Evolutionary conservation across 1,140 invertebrate species (phyloP), one percentile per base, ranked within the genome.

Genomic region (Brachystomella parvula): DNA sequence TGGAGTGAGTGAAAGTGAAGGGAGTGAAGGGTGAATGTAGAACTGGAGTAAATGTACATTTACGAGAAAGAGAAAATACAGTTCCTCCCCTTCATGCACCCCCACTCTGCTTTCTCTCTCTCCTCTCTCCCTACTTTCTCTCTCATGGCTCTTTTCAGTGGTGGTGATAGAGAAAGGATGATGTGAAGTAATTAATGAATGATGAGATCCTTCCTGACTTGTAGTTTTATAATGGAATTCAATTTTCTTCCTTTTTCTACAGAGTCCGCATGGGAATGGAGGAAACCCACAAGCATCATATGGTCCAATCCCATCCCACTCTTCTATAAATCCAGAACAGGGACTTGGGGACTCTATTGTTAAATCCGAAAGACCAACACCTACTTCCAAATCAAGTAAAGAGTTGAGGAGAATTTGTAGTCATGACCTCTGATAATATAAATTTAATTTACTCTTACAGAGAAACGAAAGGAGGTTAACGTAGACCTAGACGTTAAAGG

Each of bases 401-500:
- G 6, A 15, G 12, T 53, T 53, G 12, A 53, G 19, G 49, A 24
- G 21, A 53, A 53, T 53, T 26, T 65, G 9, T 57, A 30, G 15
- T 31, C 21, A 17, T 53, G 15, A 65, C 15, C 26, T 56, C n/a
- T n/a, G n/a, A n/a, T n/a, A 53, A 9, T 26, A 15, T 6, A 53
- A 26, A 53, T 53, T 65, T 60, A 24, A 57, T 79, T 78, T 76
- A 76, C 78, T 75, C 78, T 82, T 79, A 61, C 82, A 86, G 89
- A 92, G 82, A 92, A 92, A 81, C 86, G 90, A 75, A 92, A 91
- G 83, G 89, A 92, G 75, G 85, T 86, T 73, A 86, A 88, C 74
- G 84, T 81, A 61, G 80, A 78, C 70, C 72, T 76, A 30, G 67
- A 71, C 57, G 62, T 66, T 3, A 74, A 72, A 60, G 59, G 17